Conservation (phyloP, 2,797 vertebrate species). For the Periparus ater region DNA sequence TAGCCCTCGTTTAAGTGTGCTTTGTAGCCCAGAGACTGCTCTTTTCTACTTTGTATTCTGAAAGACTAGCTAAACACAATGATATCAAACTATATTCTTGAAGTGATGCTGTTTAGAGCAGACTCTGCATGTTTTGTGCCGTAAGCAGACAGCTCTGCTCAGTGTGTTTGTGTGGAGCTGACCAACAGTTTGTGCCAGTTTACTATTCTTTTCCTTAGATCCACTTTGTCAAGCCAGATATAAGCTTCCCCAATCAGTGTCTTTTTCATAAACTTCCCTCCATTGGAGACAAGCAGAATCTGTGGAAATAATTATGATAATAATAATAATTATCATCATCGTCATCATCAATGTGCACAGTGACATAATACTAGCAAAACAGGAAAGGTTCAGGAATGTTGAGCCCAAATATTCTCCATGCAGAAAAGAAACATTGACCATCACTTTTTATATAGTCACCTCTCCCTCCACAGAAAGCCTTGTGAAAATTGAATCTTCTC, state of each 20-base stretch:
- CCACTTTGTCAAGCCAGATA: constrained; percentile 98
- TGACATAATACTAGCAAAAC: not conserved
- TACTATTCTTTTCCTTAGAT: constrained; percentile 96
- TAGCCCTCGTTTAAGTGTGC: constrained; percentile 64
- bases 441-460: not conserved
- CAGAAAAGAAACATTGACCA: not conserved
- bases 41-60: constrained; percentile 49
- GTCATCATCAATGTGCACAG: not conserved
- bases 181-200: constrained; percentile 98
- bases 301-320: constrained; percentile 52
- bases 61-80: constrained; percentile 71
- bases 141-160: constrained; percentile 70
- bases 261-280: constrained; percentile 99
- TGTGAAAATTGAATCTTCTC: not conserved
- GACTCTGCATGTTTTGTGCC: constrained; percentile 56
- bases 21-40: constrained; percentile 57
- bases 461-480: not conserved
- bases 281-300: constrained; percentile 96
- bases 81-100: constrained; percentile 56
- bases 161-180: constrained; percentile 88
- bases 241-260: constrained; percentile 97
- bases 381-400: not conserved
- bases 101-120: constrained; percentile 48
- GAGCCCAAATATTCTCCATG: not conserved
- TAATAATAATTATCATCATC: not conserved